These are phyloP conservation scores for Lates calcarifer DNA, from an alignment of 2,113 vertebrate species.

Conservation along the genomic window DNA sequence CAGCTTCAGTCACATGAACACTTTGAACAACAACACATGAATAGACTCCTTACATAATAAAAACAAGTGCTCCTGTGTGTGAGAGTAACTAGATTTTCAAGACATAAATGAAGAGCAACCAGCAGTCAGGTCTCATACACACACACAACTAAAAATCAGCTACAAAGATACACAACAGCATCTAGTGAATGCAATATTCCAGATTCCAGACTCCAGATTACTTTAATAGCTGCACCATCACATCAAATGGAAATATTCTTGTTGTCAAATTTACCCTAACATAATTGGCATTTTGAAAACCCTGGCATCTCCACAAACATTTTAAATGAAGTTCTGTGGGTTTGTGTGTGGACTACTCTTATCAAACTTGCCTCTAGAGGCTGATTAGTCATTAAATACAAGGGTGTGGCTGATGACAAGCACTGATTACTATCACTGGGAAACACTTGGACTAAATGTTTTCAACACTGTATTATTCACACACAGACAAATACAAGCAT, in stretches of 20 bases:
- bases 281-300: too few relatives aligned
- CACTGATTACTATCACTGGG: conserved; percentile 9
- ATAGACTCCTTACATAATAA: conserved; percentile 16
- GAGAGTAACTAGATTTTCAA: neutral
- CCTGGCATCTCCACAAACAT: neutral
- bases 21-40: conserved; percentile 7
- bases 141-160: conserved; percentile 4
- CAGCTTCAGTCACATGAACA: neutral
- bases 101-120: neutral
- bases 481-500: conserved; percentile 1
- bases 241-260: neutral
- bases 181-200: neutral
- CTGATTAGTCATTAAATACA: conserved; percentile 17
- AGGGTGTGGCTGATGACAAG: conserved; percentile 9
- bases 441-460: conserved; percentile 21
- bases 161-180: conserved; percentile 18
- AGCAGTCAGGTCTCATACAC: neutral
- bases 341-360: neutral
- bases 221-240: neutral
- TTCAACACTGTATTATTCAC: conserved; percentile 4
- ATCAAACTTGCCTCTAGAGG: conserved; percentile 16
- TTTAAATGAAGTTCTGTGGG: neutral
- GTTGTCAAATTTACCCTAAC: too few relatives aligned
- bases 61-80: conserved; percentile 15
- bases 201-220: neutral